Conservation (phyloP, 2,113 vertebrate species). For the Lampris megalopsis region DNA sequence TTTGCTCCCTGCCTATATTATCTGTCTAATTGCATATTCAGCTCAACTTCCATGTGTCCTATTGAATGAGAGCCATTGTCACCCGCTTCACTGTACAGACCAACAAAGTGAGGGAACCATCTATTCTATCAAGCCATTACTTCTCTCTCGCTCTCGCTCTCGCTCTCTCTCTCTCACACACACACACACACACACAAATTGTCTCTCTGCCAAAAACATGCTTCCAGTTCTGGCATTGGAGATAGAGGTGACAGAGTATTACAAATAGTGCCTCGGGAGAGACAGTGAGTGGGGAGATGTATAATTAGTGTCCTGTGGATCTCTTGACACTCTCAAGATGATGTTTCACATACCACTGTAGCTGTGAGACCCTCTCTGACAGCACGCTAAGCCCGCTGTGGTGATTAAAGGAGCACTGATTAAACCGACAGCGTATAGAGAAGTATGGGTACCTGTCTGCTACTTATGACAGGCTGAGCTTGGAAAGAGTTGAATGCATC, state of each 20-base stretch:
- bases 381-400: background rate
- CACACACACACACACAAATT: background rate
- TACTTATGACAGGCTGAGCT: background rate
- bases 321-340: slow-evolving; percentile 16
- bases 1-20: slow-evolving; percentile 10
- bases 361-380: slow-evolving; percentile 8
- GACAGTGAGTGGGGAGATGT: background rate
- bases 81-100: slow-evolving; percentile 5
- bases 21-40: slow-evolving; percentile 44
- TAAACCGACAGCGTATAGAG: background rate
- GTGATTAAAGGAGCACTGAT: slow-evolving; percentile 19
- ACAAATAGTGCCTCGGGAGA: background rate
- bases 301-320: slow-evolving; percentile 24
- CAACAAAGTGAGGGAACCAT: slow-evolving; percentile 18
- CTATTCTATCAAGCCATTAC: slow-evolving; percentile 18
- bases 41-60: slow-evolving; percentile 4
- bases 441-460: no score
- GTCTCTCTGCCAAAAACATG: background rate
- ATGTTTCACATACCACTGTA: background rate
- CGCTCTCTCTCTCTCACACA: no score
- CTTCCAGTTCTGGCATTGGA: background rate
- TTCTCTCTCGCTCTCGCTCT: background rate
- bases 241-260: background rate
- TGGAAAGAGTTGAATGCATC: background rate
- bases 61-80: slow-evolving; percentile 17